Conservation (phyloP, 2,888 invertebrate species). For the Megaustenia siamemsis region DNA sequence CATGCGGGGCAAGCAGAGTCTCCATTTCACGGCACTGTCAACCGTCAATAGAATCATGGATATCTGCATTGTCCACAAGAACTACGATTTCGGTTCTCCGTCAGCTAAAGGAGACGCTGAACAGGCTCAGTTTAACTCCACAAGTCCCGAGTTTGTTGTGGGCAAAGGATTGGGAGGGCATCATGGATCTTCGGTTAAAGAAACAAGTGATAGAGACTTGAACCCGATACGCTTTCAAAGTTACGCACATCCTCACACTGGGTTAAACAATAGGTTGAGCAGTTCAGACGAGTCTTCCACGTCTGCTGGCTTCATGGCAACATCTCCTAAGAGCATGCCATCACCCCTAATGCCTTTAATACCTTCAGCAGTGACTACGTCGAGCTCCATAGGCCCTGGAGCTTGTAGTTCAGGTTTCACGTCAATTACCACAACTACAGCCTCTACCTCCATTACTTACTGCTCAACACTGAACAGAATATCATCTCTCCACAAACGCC, state of each 20-base stretch:
- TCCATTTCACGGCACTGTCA: slow-evolving; percentile 84
- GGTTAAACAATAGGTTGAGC: slow-evolving; percentile 36
- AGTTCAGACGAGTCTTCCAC: slow-evolving; percentile 44
- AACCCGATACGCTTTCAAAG: slow-evolving; percentile 41
- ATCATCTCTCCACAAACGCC: slow-evolving; percentile 59
- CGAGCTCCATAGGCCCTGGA: slow-evolving; percentile 7
- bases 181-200: not conserved
- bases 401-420: not conserved
- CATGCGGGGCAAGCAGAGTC: slow-evolving; percentile 83
- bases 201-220: not conserved
- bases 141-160: not conserved
- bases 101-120: slow-evolving; percentile 32
- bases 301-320: slow-evolving; percentile 24
- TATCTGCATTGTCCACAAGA: slow-evolving; percentile 81
- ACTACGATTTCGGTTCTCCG: slow-evolving; percentile 72
- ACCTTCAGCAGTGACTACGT: not conserved
- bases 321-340: not conserved
- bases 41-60: slow-evolving; percentile 83
- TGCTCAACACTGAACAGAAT: slow-evolving; percentile 58
- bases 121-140: not conserved
- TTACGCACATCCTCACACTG: slow-evolving; percentile 51
- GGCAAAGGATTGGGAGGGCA: slow-evolving; percentile 11
- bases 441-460: slow-evolving; percentile 41
- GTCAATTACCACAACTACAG: slow-evolving; percentile 4
- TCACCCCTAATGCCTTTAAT: slow-evolving; percentile 29